Percentiles rank a stretch among this genome's conserved stretches.
Conservation (phyloP, 2,797 vertebrate genomes). For the Lateolabrax maculatus region DNA sequence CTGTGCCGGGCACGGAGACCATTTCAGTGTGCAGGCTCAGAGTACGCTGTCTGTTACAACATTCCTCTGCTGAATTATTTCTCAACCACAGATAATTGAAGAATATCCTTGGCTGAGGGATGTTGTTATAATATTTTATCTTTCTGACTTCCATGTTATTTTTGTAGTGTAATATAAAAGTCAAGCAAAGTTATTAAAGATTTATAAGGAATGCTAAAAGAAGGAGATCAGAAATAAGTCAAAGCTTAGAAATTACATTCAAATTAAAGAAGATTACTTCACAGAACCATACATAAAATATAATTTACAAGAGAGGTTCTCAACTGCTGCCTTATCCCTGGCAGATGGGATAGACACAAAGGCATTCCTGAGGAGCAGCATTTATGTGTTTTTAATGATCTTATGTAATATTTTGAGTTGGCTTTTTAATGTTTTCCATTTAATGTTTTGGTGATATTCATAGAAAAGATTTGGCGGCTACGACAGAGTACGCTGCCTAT, state of each 20-base stretch:
- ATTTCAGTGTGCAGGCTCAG: background rate
- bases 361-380: background rate
- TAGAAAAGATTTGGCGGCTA: background rate
- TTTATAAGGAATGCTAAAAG: background rate
- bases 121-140: background rate
- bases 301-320: background rate
- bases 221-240: background rate
- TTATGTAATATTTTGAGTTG: background rate
- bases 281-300: background rate
- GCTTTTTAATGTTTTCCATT: background rate
- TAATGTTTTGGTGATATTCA: background rate
- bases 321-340: background rate
- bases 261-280: too few species aligned
- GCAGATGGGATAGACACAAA: background rate
- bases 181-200: background rate
- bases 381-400: background rate
- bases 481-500: background rate
- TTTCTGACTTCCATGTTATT: background rate
- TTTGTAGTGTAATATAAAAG: background rate
- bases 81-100: background rate
- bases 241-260: background rate
- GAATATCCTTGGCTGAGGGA: background rate
- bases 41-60: background rate
- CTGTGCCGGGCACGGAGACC: background rate
- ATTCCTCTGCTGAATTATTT: constrained; percentile 1